Base-by-base conservation (phyloP, 2,113 vertebrate species). In the Nymphicus hollandicus region DNA sequence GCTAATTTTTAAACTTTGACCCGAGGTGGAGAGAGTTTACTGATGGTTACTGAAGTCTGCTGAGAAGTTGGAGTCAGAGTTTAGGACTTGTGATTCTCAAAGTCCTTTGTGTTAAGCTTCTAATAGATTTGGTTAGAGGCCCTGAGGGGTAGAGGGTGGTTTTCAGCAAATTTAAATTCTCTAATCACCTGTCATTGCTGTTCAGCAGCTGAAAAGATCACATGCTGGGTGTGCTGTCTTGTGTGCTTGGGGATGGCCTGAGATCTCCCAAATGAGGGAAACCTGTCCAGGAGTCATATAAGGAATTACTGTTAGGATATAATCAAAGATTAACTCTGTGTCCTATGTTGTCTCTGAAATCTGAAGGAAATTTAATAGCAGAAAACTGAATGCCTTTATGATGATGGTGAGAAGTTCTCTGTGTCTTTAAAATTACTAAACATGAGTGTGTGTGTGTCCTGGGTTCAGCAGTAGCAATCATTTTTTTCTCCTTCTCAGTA, bases 221-320 rank as follows among this genome's bases (percentile, higher is more conserved):
- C 16, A 4, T 10, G 58, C 65, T 49, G 19, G 18, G 33, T 13
- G 24, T 53, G 20, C 50, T 66, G 11, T 29, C 0, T 1, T 1
- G 25, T 7, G 2, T 47, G 17, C 50, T 13, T 37, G 22, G 35
- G 61, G 16, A 20, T 77, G 47, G 24, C 1, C 1, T 9, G 41
- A 27, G 28, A 41, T 22, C 52, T 76, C 39, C 66, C 1, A 1
- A 13, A 14, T 16, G 58, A 65, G 49, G n/a, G 28, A 60, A 46
- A 13, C 2, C 5, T 17, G 20, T 53, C 15, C 49, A 35, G 37
- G 43, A 41, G 10, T 28, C 28, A 43, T 41, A 13, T 2, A 24
- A 66, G 25, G 43, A 79, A 17, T 9, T 56, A 13, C 20, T 50
- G 5, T 12, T 52, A 55, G n/a, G 50, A 31, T 66, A 37, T 37